Evolutionary conservation across 1,140 invertebrate genomes (phyloP).

Genomic region (Caerostris extrusa): DNA sequence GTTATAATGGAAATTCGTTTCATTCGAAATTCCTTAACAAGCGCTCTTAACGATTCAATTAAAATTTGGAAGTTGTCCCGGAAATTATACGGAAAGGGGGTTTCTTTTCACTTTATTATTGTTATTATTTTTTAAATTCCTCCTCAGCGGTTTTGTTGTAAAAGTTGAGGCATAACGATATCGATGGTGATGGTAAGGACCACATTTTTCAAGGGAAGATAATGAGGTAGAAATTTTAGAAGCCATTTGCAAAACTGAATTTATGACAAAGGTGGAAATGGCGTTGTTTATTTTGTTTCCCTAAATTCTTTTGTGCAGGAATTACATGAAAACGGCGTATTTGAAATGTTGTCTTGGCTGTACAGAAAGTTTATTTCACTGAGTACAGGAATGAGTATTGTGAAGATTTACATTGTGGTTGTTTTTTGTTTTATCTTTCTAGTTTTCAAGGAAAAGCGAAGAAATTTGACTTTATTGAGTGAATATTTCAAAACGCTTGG

Average conservation of each 20-base stretch:
- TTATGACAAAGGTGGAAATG: background rate
- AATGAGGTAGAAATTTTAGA: background rate
- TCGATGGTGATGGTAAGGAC: background rate
- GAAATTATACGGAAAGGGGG: background rate
- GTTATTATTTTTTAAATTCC: background rate
- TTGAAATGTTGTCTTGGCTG: no score
- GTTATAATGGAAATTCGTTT: constrained; percentile 32
- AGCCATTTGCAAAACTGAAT: background rate
- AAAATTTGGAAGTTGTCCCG: background rate
- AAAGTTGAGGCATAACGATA: background rate
- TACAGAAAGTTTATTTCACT: no score
- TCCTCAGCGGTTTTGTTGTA: background rate
- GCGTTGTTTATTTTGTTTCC: background rate
- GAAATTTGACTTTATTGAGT: no score
- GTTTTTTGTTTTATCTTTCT: no score
- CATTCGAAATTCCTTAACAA: constrained; percentile 24
- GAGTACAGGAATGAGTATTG: no score
- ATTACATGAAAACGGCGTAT: no score
- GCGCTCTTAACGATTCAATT: constrained; percentile 27
- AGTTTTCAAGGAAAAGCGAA: no score
- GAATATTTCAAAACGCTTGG: no score
- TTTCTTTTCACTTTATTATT: background rate
- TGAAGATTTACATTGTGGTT: no score
- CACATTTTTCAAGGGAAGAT: background rate
- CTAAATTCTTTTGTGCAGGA: no score